Base-by-base conservation (phyloP, 1,140 invertebrate species). In the Hormaphis cornu region DNA sequence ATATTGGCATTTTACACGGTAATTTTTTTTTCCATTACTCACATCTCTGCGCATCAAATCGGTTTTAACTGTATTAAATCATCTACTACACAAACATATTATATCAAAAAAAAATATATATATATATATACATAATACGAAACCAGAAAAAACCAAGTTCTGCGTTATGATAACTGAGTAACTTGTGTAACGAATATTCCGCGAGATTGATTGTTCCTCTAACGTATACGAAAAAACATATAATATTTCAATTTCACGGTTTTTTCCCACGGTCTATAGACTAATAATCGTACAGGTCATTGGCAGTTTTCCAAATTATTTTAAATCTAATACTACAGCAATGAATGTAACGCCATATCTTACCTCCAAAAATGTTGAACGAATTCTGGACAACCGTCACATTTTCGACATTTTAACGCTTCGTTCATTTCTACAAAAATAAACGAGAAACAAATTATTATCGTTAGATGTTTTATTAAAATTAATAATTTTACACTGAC, bases 341-440 rank as follows among this genome's bases (percentile, higher is more conserved):
- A 46, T 22, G 22, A 7, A 20, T 63, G 42, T 33, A 18, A 48
- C n/a, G 18, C 20, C 24, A 14, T 50, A 48, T 33, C 61, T 66
- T 66, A 66, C 61, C 61, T 66, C 61, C 61, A 66, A 66, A 66
- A 66, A 35, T 66, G 61, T 66, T 66, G 61, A 66, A 46, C 26
- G 28, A 66, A 66, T 35, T 66, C 61, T 24, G 44, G 61, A 33
- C 61, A 66, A n/a, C 14, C 50, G 12, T 14, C 44, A 48, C 61
- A 66, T 48, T 66, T 66, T 22, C 30, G 46, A 22, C 61, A 66
- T 14, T 44, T 61, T 2, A 24, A 46, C n/a, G 18, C 20, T 30
- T 50, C 7, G 30, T 33, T 35, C 46, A 50, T 66, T 22, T 50
- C 61, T 66, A 44, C n/a, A n/a, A 35, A 66, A 66, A 44, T 63